Percentiles rank a stretch among this genome's conserved stretches.
phyloP scores from a whole-genome alignment of 2,797 vertebrate species.

The Melanotaenia pygmaea region DNA sequence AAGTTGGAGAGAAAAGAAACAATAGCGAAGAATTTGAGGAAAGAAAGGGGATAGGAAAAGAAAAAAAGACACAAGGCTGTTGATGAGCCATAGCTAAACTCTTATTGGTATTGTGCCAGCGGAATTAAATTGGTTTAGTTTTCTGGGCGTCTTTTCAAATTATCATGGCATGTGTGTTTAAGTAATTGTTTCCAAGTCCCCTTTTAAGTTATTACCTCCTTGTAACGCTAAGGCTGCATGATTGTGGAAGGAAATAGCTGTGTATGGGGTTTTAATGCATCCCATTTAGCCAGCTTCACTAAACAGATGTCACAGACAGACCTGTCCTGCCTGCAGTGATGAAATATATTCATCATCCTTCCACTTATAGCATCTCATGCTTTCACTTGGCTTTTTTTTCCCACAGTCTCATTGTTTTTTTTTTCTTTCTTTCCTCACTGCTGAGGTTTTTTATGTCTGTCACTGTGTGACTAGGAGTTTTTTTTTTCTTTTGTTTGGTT shows the following conservation, averaged over 20 bases:
- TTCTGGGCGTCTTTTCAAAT: constrained; percentile 59
- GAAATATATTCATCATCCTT: constrained; percentile 84
- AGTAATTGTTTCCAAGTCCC: constrained; percentile 80
- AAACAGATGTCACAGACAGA: constrained; percentile 81
- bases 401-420: constrained; percentile 39
- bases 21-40: constrained; percentile 26
- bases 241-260: constrained; percentile 77
- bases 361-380: constrained; percentile 65
- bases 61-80: constrained; percentile 41
- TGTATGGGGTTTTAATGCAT: constrained; percentile 82
- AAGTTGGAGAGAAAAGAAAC: constrained; percentile 46
- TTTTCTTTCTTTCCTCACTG: constrained; percentile 47
- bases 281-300: constrained; percentile 76
- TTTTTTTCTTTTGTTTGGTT: constrained; percentile 41
- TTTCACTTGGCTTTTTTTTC: constrained; percentile 48
- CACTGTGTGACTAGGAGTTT: constrained; percentile 47
- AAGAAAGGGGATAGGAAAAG: constrained; percentile 26
- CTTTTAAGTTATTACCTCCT: constrained; percentile 77
- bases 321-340: constrained; percentile 79
- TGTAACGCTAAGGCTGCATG: constrained; percentile 76
- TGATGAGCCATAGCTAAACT: constrained; percentile 61
- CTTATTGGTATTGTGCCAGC: constrained; percentile 48
- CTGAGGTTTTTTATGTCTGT: constrained; percentile 41
- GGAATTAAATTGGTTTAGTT: constrained; percentile 68
- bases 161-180: constrained; percentile 70